A percentile compares a stretch with the other conserved stretches of the same genome.
These are phyloP conservation scores for Paraplagusia blochii DNA, from an alignment of 2,113 vertebrate species.

Conservation along the genomic window DNA sequence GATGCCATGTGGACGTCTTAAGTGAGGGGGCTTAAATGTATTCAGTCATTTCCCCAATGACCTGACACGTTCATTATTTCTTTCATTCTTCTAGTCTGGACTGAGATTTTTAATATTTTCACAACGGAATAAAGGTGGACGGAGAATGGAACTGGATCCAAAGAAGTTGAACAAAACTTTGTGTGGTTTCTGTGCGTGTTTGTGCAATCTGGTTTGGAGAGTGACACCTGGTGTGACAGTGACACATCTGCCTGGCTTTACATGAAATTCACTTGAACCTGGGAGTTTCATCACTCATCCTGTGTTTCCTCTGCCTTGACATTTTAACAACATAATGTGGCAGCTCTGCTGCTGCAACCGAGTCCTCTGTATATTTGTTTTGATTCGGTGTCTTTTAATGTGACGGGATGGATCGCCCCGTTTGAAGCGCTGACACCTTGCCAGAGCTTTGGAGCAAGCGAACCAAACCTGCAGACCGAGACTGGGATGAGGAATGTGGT, in stretches of 20 bases:
- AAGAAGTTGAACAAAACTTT: not conserved
- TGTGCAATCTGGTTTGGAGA: not conserved
- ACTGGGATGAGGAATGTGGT: not conserved
- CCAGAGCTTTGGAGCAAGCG: not conserved
- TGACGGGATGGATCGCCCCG: not conserved
- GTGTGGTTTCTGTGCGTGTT: not conserved
- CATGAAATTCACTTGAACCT: slow-evolving; percentile 28
- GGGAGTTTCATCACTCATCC: slow-evolving; percentile 42
- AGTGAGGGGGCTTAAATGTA: not conserved
- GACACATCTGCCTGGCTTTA: slow-evolving; percentile 21
- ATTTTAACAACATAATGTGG: slow-evolving; percentile 37
- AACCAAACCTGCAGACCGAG: not conserved
- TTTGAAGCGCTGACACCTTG: slow-evolving; percentile 3
- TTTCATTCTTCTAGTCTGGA: too few relatives aligned
- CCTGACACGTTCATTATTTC: not conserved
- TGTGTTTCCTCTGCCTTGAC: slow-evolving; percentile 24
- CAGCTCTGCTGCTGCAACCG: slow-evolving; percentile 14
- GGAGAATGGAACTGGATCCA: not conserved
- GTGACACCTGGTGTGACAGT: slow-evolving; percentile 13
- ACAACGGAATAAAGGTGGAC: too few relatives aligned
- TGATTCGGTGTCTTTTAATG: slow-evolving; percentile 19
- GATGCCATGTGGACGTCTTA: not conserved
- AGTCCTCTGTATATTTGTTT: slow-evolving; percentile 16
- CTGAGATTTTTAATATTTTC: too few relatives aligned
- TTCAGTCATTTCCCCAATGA: too few relatives aligned